phyloP scores from a whole-genome alignment of 2,888 invertebrate genomes.

The Hecatera dysodea region DNA sequence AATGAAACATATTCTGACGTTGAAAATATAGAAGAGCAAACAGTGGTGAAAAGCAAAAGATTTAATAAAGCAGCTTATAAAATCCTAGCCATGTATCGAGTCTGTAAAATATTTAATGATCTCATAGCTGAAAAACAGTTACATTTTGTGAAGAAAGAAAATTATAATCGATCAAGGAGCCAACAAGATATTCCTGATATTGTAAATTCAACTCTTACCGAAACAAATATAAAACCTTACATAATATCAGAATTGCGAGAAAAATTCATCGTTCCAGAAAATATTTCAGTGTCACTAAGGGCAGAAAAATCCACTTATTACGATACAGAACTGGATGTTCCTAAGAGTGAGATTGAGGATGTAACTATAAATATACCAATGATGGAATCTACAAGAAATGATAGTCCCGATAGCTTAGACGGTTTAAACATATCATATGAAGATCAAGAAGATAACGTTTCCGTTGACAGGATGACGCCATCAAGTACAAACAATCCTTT shows the following conservation, averaged over 20 bases:
- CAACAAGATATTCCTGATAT: slow-evolving; percentile 85
- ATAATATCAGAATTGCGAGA: slow-evolving; percentile 74
- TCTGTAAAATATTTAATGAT: slow-evolving; percentile 79
- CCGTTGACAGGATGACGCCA: slow-evolving; percentile 70
- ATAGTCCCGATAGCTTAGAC: slow-evolving; percentile 71
- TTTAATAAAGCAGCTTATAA: slow-evolving; percentile 78
- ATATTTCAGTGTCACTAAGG: slow-evolving; percentile 81
- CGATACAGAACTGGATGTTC: slow-evolving; percentile 47
- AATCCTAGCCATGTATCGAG: slow-evolving; percentile 79
- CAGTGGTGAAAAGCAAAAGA: slow-evolving; percentile 58
- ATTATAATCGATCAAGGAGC: slow-evolving; percentile 63
- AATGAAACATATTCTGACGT: slow-evolving; percentile 59
- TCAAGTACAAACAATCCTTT: slow-evolving; percentile 80
- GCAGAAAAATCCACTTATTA: slow-evolving; percentile 76
- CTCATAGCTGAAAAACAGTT: slow-evolving; percentile 67
- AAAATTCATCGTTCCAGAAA: slow-evolving; percentile 84
- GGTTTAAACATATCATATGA: slow-evolving; percentile 67
- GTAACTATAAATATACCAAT: slow-evolving; percentile 40
- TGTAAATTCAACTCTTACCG: slow-evolving; percentile 86
- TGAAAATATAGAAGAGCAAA: slow-evolving; percentile 30
- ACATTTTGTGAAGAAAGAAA: slow-evolving; percentile 57
- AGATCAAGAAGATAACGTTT: slow-evolving; percentile 74
- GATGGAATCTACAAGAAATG: slow-evolving; percentile 53
- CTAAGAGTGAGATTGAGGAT: slow-evolving; percentile 41
- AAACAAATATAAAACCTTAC: slow-evolving; percentile 74